Percentiles rank a stretch among this genome's conserved stretches.
These are phyloP conservation scores for Chiridota heheva DNA, from an alignment of 35 echinoderm and acorn worm genomes.

Conservation along the genomic window DNA sequence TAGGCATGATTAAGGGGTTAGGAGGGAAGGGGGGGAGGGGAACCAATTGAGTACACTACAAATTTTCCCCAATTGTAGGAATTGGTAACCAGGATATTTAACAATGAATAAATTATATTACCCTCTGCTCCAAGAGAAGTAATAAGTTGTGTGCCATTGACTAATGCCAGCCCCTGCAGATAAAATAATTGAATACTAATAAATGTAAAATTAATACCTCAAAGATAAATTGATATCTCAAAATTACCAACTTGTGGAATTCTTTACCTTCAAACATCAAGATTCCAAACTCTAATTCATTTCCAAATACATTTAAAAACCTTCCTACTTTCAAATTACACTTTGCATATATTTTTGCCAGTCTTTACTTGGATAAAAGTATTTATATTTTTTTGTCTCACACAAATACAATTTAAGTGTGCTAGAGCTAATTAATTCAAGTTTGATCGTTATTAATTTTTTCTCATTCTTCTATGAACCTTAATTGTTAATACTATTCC, in stretches of 20 bases:
- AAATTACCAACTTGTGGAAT: background rate
- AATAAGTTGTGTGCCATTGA: constrained; percentile 94
- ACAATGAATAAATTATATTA: constrained; percentile 31
- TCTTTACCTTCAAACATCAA: background rate
- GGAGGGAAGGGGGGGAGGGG: background rate
- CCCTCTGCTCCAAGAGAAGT: constrained; percentile 90
- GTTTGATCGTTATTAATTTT: too few species aligned
- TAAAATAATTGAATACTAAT: constrained; percentile 18
- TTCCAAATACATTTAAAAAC: background rate
- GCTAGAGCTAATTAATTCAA: too few species aligned
- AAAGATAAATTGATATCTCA: background rate
- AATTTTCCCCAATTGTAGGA: background rate
- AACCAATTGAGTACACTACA: background rate
- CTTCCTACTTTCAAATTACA: background rate
- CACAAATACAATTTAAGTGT: too few species aligned
- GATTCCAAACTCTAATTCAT: background rate
- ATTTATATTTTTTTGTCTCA: too few species aligned
- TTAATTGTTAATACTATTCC: too few species aligned
- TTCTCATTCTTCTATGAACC: too few species aligned
- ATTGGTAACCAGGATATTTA: too few species aligned
- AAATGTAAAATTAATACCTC: background rate
- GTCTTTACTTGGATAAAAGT: too few species aligned
- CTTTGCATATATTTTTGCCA: background rate
- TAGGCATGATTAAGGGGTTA: too few species aligned
- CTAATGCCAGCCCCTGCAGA: constrained; percentile 82